Base-by-base conservation (phyloP, 2,888 invertebrate genomes). In the Dicranocentrus wangi region DNA sequence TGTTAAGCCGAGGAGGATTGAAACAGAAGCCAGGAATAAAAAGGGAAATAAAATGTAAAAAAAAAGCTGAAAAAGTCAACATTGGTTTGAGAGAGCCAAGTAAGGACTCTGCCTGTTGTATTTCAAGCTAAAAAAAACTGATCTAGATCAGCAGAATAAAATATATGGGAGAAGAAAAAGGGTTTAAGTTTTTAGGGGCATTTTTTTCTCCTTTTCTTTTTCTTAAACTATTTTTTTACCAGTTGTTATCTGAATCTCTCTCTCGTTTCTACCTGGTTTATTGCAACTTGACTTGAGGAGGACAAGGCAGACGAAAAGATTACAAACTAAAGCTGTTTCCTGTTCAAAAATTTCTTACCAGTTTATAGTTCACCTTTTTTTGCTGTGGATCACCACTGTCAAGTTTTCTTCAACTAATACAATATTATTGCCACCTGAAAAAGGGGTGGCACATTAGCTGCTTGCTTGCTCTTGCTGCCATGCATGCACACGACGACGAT, bases 1-100 rank as follows among this genome's bases (percentile, higher is more conserved):
- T n/a, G n/a, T n/a, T n/a, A 61, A 61, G 5, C 8, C 61, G 23
- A n/a, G 61, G 3, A 23, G 19, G 55, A 55, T 60, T 28, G 28
- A 65, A 55, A 68, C 68, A 76, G 75, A 68, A 76, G 68, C 58
- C 66, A 76, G 66, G 68, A 76, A 66, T 68, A 53, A 76, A 76
- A 76, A 76, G 43, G 58, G 39, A 76, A 66, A 76, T 43, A 68
- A 76, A n/a, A n/a, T n/a, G n/a, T n/a, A n/a, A n/a, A n/a, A n/a
- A n/a, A n/a, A n/a, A n/a, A n/a, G n/a, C n/a, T n/a, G n/a, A n/a
- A 68, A 76, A 68, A 68, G 55, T 65, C 68, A 51, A 68, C 43
- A 65, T 68, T 68, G 25, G 51, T 68, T 23, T 68, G 23, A 42
- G 42, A 19, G 53, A 53, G 27, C 21, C 71, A 61, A 63, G 72